Conservation (phyloP, 2,888 invertebrate species). For the Neoaliturus tenellus region DNA sequence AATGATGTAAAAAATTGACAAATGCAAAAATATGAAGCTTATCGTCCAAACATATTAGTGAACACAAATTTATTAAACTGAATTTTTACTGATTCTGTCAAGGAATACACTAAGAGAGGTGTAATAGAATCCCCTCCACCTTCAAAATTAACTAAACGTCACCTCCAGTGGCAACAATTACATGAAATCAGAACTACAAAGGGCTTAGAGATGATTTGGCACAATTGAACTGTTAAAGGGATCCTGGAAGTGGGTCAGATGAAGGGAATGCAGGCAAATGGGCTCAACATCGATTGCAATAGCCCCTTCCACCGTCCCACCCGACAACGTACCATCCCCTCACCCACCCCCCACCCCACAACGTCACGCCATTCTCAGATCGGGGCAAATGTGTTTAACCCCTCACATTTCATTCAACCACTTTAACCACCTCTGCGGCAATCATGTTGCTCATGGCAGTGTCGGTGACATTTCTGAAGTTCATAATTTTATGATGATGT, state of each 20-base stretch:
- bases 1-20: too few species aligned
- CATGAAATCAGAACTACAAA: background rate
- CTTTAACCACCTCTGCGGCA: background rate
- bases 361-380: background rate
- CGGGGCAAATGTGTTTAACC: background rate
- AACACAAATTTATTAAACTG: too few species aligned
- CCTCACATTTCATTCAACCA: background rate
- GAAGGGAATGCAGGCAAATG: conserved; percentile 45
- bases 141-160: too few species aligned
- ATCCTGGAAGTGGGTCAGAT: conserved; percentile 29
- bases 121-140: too few species aligned
- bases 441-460: background rate
- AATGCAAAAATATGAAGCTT: too few species aligned
- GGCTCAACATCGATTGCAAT: conserved; percentile 36
- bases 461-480: background rate
- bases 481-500: background rate
- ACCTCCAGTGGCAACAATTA: too few species aligned
- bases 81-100: too few species aligned
- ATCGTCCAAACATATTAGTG: too few species aligned
- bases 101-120: too few species aligned
- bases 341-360: background rate
- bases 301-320: background rate
- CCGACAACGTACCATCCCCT: too few species aligned
- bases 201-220: background rate
- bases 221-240: conserved; percentile 1